Base-by-base conservation (phyloP, 2,797 vertebrate species). In the Pseudomugil tenellus region DNA sequence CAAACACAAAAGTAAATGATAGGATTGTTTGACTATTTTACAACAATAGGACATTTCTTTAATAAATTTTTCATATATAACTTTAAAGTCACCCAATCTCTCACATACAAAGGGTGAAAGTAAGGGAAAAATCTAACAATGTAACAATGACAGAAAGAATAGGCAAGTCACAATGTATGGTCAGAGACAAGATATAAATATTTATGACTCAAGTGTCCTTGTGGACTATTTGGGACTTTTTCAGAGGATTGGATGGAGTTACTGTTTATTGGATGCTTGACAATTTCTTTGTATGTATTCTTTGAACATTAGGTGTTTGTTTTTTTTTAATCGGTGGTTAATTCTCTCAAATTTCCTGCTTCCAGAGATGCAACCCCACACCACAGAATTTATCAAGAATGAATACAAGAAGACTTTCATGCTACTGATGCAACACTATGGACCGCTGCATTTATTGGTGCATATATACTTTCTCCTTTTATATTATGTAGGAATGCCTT, bases 251-350 rank as follows among this genome's bases (percentile, higher is more conserved):
- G 17, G 56, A 37, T 32, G n/a, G 61, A 70, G 16, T 13, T 37
- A 49, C 19, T 5, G 3, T 41, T 41, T 41, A 41, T 19, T 41
- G 39, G 39, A 41, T 41, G 46, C 49, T 65, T 49, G 23, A 56
- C n/a, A 61, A 35, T 7, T 52, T 56, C 70, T 35, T 34, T 52
- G 35, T 71, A 75, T 76, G 80, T 58, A 73, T 76, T 72, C 4
- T 52, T 41, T 41, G 48, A 72, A 62, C 35, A 64, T 77, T 16
- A 59, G 61, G 6, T 23, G 37, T 16, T 56, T 65, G 5, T 16
- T 19, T 48, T 6, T 12, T 12, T n/a, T n/a, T n/a, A n/a, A n/a
- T n/a, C n/a, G 4, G 10, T 51, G 48, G 21, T 51, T 19, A 5
- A 41, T 16, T 51, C 23, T 51, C 25, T 14, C 12, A 16, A 51